Conservation (phyloP, 1,140 invertebrate genomes). For the Physella acuta region DNA sequence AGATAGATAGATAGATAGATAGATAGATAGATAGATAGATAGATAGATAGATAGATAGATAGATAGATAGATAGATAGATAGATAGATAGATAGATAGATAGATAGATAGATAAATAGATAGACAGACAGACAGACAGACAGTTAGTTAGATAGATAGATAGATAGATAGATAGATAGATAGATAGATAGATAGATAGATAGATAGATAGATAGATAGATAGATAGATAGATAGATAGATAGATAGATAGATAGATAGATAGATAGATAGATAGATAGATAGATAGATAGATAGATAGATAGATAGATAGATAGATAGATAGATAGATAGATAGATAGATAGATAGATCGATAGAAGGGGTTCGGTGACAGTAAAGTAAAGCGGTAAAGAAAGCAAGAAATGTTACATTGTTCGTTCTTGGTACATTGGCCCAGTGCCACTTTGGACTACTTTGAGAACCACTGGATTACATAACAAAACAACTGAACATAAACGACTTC, state of each 20-base stretch:
- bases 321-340: constrained; percentile 9
- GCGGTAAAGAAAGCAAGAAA: no score
- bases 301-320: constrained; percentile 11
- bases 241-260: neutral
- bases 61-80: constrained; percentile 1
- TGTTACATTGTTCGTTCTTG: no score
- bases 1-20: neutral
- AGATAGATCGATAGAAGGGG: neutral
- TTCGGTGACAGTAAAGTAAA: neutral
- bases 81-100: constrained; percentile 1
- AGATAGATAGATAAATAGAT: neutral
- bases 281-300: neutral
- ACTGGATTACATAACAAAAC: no score
- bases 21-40: neutral
- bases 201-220: neutral
- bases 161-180: no score
- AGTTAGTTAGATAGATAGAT: no score
- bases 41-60: constrained; percentile 1
- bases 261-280: neutral
- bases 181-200: neutral
- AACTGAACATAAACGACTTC: no score
- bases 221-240: neutral
- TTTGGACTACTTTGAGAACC: no score
- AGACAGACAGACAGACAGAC: no score
- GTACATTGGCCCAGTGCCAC: no score